phyloP scores from a whole-genome alignment of 2,888 invertebrate species.

The Aphrophora alni region DNA sequence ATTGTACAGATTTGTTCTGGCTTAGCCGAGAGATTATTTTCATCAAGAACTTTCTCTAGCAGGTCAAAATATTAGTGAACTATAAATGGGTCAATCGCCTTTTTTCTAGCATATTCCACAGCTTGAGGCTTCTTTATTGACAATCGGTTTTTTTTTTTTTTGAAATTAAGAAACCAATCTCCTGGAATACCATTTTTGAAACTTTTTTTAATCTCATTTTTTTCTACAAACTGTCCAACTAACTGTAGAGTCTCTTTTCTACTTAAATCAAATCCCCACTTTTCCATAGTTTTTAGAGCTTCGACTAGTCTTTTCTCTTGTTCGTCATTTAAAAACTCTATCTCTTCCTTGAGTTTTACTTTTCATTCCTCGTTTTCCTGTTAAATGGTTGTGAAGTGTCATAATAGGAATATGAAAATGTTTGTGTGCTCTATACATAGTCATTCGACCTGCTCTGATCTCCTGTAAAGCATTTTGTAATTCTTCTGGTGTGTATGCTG shows the following conservation, averaged over 20 bases:
- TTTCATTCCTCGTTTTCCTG: constrained; percentile 47
- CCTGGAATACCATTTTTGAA: constrained; percentile 52
- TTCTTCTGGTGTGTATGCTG: too few species aligned
- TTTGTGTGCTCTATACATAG: background rate
- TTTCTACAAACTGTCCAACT: constrained; percentile 50
- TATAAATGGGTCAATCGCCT: constrained; percentile 47
- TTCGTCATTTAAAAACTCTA: constrained; percentile 47
- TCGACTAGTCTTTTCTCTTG: constrained; percentile 49
- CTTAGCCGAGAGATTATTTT: constrained; percentile 45
- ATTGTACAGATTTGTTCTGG: constrained; percentile 49
- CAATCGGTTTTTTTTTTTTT: constrained; percentile 50
- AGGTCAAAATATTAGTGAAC: constrained; percentile 52
- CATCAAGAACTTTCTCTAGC: constrained; percentile 41
- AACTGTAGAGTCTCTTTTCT: constrained; percentile 52
- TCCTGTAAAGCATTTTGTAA: too few species aligned
- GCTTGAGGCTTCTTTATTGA: constrained; percentile 54
- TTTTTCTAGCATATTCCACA: constrained; percentile 53
- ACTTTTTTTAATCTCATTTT: constrained; percentile 49
- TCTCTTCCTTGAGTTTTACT: constrained; percentile 47
- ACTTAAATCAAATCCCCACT: constrained; percentile 54
- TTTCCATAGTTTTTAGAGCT: constrained; percentile 51
- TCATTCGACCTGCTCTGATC: too few species aligned
- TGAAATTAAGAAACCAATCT: constrained; percentile 52
- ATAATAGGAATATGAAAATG: constrained; percentile 44
- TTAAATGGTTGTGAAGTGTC: constrained; percentile 46